A percentile compares a stretch with the other conserved stretches of the same genome.
Conservation (phyloP, 2,797 vertebrate species). For the Pipistrellus nathusii region DNA sequence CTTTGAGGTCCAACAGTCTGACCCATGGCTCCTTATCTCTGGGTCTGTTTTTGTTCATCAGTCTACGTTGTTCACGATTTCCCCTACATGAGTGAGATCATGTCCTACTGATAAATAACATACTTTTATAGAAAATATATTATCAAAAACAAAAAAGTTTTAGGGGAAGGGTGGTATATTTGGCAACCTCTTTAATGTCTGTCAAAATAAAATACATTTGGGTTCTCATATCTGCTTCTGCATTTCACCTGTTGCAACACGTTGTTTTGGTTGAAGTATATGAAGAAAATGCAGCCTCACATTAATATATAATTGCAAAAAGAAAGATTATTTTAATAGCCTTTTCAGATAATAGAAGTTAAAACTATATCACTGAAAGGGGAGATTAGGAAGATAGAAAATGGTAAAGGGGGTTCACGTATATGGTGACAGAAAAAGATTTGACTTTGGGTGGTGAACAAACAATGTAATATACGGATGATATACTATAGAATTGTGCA, state of each 20-base stretch:
- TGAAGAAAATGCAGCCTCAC: conserved; percentile 43
- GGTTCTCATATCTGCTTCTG: neutral
- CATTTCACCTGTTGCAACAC: neutral
- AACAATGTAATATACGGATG: neutral
- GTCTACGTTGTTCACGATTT: too few species aligned
- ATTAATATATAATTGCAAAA: conserved; percentile 37
- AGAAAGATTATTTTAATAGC: neutral
- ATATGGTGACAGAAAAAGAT: neutral
- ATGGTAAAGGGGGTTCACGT: neutral
- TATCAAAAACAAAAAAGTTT: conserved; percentile 18
- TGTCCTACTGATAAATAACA: neutral
- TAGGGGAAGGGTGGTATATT: conserved; percentile 19
- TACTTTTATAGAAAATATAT: conserved; percentile 52
- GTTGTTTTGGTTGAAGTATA: neutral
- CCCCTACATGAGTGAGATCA: too few species aligned
- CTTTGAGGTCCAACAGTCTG: too few species aligned
- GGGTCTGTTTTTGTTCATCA: too few species aligned
- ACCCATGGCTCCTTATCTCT: too few species aligned
- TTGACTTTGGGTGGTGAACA: neutral
- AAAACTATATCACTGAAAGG: neutral
- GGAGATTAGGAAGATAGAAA: neutral
- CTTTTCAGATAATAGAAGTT: neutral
- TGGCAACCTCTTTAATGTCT: conserved; percentile 11
- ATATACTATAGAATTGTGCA: neutral
- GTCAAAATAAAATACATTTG: conserved; percentile 52